Base-by-base conservation (phyloP, 2,113 vertebrate genomes). In the Lamprotornis superbus region DNA sequence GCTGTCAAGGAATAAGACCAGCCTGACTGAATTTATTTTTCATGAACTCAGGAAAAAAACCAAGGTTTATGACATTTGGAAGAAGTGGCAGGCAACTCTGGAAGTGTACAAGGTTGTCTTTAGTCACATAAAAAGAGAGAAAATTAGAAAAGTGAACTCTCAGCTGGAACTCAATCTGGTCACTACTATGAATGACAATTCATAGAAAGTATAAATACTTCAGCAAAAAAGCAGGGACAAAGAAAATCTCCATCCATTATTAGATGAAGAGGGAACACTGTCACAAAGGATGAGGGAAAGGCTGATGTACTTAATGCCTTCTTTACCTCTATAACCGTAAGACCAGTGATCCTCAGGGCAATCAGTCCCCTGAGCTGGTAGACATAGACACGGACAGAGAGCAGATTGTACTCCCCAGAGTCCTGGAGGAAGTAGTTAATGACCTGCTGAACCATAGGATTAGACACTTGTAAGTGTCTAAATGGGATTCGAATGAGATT, bases 311-410 rank as follows among this genome's bases (percentile, higher is more conserved):
- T 35, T 42, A 17, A 17, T 64, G 17, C 8, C 31, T 42, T 35
- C 25, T 71, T 80, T 35, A 23, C 16, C 5, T 49, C 35, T 35
- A 1, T 27, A 35, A 35, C 12, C 0, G 0, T 30, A 71, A 35
- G 9, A 49, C 22, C 44, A 63, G 35, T 27, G 52, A 42, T 49
- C 18, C 42, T 56, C 25, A 71, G 57, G 27, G 31, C 35, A 76
- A 31, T 40, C 13, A 31, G 44, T 67, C 21, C 11, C 13, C 42
- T 73, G 57, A 50, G 31, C 31, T 64, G 21, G 14, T 9, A 35
- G 40, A 39, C 9, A 42, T 18, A 11, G 21, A 37, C 13, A 52
- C 47, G 8, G 42, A 50, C 27, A n/a, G 44, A 30, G 49, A n/a
- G 8, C 10, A 71, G 16, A 49, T 1, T 35, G 17, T 7, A 47